Percentiles rank a stretch among this genome's conserved stretches.
Evolutionary conservation across 2,888 invertebrate species (phyloP).

Genomic region (Rhingia rostrata): DNA sequence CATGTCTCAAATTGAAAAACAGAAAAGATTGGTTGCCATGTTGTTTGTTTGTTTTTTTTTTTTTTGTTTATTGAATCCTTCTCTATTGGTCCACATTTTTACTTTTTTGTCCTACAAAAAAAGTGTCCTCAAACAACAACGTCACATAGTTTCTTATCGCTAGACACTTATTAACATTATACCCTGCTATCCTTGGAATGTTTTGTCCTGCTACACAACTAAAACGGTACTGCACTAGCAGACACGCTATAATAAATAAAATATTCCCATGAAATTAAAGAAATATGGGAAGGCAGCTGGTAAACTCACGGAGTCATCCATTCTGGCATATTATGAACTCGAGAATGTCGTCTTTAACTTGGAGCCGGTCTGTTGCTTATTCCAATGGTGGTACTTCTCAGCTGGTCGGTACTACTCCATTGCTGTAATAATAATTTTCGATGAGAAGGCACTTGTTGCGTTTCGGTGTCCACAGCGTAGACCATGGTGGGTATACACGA

Average conservation of each 20-base stretch:
- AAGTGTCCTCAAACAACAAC: neutral
- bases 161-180: constrained; percentile 18
- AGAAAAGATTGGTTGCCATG: no score
- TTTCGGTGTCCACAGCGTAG: constrained; percentile 41
- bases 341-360: neutral
- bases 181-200: neutral
- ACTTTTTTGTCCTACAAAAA: neutral
- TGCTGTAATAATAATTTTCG: constrained; percentile 69
- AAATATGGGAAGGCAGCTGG: constrained; percentile 56
- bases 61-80: no score
- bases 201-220: neutral
- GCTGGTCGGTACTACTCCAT: constrained; percentile 36
- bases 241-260: constrained; percentile 60
- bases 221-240: constrained; percentile 1
- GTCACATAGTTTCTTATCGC: neutral
- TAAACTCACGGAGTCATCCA: constrained; percentile 58
- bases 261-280: constrained; percentile 61
- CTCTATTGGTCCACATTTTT: neutral
- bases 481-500: neutral
- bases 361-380: constrained; percentile 52
- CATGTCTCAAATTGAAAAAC: no score
- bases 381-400: constrained; percentile 18
- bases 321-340: constrained; percentile 58
- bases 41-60: no score
- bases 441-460: constrained; percentile 70